Base-by-base conservation (phyloP, 2,888 invertebrate species). In the Gibbula magus region DNA sequence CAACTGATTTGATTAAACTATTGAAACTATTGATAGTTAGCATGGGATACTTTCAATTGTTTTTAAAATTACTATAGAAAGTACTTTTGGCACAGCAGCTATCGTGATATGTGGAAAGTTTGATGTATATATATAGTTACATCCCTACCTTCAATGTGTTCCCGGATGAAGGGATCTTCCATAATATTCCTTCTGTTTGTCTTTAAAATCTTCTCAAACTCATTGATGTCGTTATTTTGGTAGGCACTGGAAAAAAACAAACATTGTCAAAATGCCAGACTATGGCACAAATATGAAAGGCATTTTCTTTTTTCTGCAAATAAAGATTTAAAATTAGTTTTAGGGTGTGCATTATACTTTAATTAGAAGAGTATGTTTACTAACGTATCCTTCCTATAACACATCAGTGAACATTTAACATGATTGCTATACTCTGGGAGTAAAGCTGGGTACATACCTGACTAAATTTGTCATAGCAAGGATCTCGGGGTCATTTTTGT, bases 381-480 rank as follows among this genome's bases (percentile, higher is more conserved):
- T n/a, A n/a, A n/a, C n/a, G 10, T 18, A 52, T 18, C 52, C 10
- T 52, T 52, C 10, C 52, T 13, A 52, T 13, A 18, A 20, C 13
- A 56, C 20, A 10, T 56, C 4, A 56, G 22, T n/a, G n/a, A n/a
- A 56, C 7, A 5, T 25, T 20, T 8, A 2, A 67, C 2, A 67
- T 3, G 29, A n/a, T 8, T 29, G 67, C 29, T 18, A 67, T 67
- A 67, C 4, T 13, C 8, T 10, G 5, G 8, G n/a, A 75, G 2
- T 16, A 3, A 51, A 22, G 20, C 22, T 3, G 4, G 66, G 16
- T 52, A 79, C 83, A 82, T 86, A 93, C 92, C 93, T 93, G 56
- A 99, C 99, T 89, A 99, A 94, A 94, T 99, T 98, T 7, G 99
- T 99, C 99, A 99, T 99, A 20, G 99, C 99, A 86, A 99, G 94